phyloP scores from a whole-genome alignment of 2,888 invertebrate genomes.

The Pheosia tremula region DNA sequence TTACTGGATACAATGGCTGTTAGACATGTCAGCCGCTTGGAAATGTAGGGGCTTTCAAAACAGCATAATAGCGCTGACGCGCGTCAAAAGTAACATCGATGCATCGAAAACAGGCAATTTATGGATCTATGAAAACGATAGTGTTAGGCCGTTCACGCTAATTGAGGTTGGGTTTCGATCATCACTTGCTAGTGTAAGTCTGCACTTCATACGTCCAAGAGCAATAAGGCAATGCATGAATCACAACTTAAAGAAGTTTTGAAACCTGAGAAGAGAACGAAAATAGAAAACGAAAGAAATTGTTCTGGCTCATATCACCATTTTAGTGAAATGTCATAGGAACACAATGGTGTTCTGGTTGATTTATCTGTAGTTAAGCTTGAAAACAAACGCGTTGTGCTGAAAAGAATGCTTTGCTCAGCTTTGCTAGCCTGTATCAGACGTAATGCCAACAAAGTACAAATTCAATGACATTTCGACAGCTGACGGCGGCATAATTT shows the following conservation, averaged over 20 bases:
- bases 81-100: conserved; percentile 40
- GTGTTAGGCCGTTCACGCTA: conserved; percentile 26
- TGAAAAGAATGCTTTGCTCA: too few relatives aligned
- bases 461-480: too few relatives aligned
- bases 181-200: conserved; percentile 25
- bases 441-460: too few relatives aligned
- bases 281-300: too few relatives aligned
- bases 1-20: conserved; percentile 49
- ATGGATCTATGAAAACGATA: conserved; percentile 19
- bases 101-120: conserved; percentile 39
- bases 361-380: too few relatives aligned
- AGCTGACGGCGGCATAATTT: too few relatives aligned
- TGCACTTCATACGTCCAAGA: conserved; percentile 17
- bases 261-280: neutral
- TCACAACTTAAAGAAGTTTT: neutral
- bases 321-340: too few relatives aligned
- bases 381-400: too few relatives aligned
- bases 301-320: too few relatives aligned
- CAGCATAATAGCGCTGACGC: conserved; percentile 37
- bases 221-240: conserved; percentile 29
- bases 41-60: conserved; percentile 47
- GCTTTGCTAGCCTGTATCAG: too few relatives aligned
- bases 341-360: too few relatives aligned
- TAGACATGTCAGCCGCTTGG: conserved; percentile 42
- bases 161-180: conserved; percentile 37